Evolutionary conservation across 2,113 vertebrate genomes (phyloP).

Genomic region (Spilogale gracilis): DNA sequence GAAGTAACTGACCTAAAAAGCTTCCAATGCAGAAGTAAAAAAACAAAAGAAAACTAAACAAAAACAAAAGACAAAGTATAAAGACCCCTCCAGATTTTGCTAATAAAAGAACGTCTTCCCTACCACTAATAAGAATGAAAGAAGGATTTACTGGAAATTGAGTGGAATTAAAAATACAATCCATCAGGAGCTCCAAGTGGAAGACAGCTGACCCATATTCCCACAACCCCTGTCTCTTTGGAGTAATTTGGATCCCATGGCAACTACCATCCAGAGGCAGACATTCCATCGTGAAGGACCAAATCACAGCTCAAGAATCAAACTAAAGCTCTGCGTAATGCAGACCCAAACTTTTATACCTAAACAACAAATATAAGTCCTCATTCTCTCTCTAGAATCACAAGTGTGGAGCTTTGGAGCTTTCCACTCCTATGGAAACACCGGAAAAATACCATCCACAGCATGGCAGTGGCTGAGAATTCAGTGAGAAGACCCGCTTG

Average conservation of each 20-base stretch:
- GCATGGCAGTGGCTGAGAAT: neutral
- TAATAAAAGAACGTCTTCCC: neutral
- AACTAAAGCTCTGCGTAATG: neutral
- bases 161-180: neutral
- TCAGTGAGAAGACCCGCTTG: neutral
- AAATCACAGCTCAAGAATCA: neutral
- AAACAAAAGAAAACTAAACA: neutral
- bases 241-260: neutral
- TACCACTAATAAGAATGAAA: neutral
- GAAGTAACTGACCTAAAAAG: neutral
- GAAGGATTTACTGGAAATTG: neutral
- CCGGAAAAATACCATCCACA: neutral
- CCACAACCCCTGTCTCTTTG: neutral
- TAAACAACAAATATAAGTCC: neutral
- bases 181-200: neutral
- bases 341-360: neutral
- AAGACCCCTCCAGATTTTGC: neutral
- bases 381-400: slow-evolving; percentile 11
- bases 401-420: neutral
- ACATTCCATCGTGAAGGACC: neutral
- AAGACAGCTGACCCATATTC: neutral
- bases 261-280: neutral
- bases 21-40: neutral
- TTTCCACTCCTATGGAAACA: neutral
- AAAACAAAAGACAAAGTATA: neutral